Conservation (phyloP, 2,113 vertebrate species). For the Fulica atra region DNA sequence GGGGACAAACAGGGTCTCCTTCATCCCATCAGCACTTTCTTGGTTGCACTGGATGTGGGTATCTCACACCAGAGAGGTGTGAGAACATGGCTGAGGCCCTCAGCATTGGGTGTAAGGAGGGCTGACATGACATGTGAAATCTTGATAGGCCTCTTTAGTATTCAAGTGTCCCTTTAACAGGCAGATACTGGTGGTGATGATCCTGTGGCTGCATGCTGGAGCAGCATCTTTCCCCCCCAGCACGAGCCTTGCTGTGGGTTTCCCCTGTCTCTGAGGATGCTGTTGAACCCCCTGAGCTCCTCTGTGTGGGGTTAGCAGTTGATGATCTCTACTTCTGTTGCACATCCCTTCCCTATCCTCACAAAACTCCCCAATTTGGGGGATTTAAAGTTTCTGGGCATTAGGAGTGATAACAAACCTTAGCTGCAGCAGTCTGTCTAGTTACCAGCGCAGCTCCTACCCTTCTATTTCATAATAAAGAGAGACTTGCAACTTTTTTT, state of each 20-base stretch:
- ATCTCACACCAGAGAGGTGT: background rate
- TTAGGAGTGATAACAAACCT: background rate
- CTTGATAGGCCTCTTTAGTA: background rate
- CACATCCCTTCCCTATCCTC: accelerated
- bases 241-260: accelerated
- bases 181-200: background rate
- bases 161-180: accelerated
- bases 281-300: background rate
- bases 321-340: background rate
- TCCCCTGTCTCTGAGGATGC: accelerated
- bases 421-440: background rate
- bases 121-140: background rate
- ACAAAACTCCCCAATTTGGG: accelerated
- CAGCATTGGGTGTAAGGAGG: accelerated
- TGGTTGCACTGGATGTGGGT: background rate
- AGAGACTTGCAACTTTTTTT: background rate
- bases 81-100: background rate
- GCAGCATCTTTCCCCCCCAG: background rate
- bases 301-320: accelerated
- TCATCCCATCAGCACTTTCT: background rate
- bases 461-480: background rate
- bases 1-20: background rate
- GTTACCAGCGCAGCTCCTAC: background rate
- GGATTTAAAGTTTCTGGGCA: background rate
- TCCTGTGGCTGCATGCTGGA: accelerated